Percentiles rank a stretch among this genome's conserved stretches.
phyloP scores from a whole-genome alignment of 1,140 invertebrate species.

The Orchestia grillus region DNA sequence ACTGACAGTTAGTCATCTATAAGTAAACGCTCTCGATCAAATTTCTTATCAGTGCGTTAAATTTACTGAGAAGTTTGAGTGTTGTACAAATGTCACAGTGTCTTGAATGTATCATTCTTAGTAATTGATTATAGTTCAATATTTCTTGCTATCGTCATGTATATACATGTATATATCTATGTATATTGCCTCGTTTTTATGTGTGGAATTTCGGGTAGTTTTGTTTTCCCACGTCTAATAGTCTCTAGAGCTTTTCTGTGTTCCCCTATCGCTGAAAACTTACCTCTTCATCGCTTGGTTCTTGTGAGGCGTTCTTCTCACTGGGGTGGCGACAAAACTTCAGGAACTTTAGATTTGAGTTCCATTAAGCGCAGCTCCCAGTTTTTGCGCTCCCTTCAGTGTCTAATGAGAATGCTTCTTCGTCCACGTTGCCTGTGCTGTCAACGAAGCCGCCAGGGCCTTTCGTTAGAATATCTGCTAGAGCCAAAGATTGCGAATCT shows the following conservation, averaged over 20 bases:
- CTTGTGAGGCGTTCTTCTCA: not conserved
- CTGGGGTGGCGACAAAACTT: not conserved
- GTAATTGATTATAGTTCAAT: not conserved
- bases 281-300: not conserved
- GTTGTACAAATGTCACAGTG: not conserved
- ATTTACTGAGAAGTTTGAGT: not conserved
- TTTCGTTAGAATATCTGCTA: not conserved
- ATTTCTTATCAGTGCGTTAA: not conserved
- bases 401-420: slow-evolving; percentile 37
- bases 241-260: not conserved
- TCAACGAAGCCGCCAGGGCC: not conserved
- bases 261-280: not conserved
- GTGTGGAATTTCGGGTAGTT: not conserved
- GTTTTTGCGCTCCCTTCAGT: not conserved
- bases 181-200: too few species aligned
- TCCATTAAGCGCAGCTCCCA: slow-evolving; percentile 24
- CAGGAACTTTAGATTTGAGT: slow-evolving; percentile 36
- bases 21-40: not conserved
- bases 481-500: not conserved
- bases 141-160: not conserved
- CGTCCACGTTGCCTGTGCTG: not conserved
- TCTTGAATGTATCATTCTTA: not conserved
- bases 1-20: not conserved
- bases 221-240: not conserved
- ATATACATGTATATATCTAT: not conserved